Base-by-base conservation (phyloP, 2,113 vertebrate genomes). In the Zosterops pallidus region DNA sequence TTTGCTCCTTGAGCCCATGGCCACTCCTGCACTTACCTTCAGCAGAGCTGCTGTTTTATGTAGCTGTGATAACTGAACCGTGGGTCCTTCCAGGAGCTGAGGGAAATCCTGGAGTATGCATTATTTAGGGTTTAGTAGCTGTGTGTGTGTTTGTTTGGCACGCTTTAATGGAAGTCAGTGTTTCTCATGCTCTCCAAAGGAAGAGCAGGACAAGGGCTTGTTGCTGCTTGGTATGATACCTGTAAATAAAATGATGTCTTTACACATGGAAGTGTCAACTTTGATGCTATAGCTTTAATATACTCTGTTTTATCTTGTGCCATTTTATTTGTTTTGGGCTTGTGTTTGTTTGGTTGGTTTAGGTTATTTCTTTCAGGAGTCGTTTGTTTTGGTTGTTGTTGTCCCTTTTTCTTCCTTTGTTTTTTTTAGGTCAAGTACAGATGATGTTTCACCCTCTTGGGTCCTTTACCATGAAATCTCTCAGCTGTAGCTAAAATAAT, bases 251-350 rank as follows among this genome's bases (percentile, higher is more conserved):
- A 49, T 41, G 0, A 15, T 5, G 6, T 19, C 3, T 65, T 92
- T 69, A 5, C 22, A 78, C 18, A 9, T 39, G 23, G 7, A 60
- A 18, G 31, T 79, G 39, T 18, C 47, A 89, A 8, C 33, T 80
- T 83, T 13, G 9, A 13, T 76, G 16, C 21, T 26, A 3, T 37
- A 33, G 4, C 11, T 83, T 69, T 57, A 57, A 25, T 60, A 20
- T 25, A 31, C 5, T 81, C 10, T 49, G 3, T 28, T 64, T 42
- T 64, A 3, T 49, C 2, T 8, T 57, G 16, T 50, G 12, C 5
- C 1, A 0, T 46, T 78, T 22, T 24, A 12, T 64, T 64, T 37
- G 5, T 0, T 13, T 57, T 26, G 37, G 2, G 5, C 6, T 24
- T 20, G 2, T 26, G 20, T 17, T 44, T 41, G 35, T 49, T 33